These are phyloP conservation scores for Sternotherus odoratus DNA, from an alignment of 2,797 vertebrate species.

Conservation along the genomic window DNA sequence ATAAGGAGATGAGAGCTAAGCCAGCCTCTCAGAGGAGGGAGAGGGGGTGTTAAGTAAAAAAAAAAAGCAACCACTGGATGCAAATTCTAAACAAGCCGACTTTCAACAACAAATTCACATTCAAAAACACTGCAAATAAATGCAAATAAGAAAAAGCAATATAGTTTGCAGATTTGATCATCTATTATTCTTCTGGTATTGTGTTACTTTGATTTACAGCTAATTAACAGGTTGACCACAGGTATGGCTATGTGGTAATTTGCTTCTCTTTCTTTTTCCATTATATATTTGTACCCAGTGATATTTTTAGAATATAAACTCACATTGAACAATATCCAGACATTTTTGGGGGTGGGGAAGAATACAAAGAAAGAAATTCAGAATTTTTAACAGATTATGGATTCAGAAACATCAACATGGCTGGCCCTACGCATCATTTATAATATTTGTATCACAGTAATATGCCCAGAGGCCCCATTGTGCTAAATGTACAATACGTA, in stretches of 20 bases:
- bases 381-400: neutral
- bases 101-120: conserved; percentile 18
- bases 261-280: neutral
- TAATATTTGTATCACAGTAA: neutral
- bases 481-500: neutral
- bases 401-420: neutral
- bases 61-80: conserved; percentile 36
- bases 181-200: neutral
- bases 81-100: conserved; percentile 19
- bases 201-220: conserved; percentile 2
- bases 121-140: conserved; percentile 22
- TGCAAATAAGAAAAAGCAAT: neutral
- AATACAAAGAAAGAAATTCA: neutral
- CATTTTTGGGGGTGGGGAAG: neutral
- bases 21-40: neutral
- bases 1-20: conserved; percentile 53
- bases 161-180: conserved; percentile 27
- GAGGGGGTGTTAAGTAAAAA: neutral
- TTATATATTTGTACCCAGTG: neutral
- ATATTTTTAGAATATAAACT: conserved; percentile 32
- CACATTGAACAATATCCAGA: conserved; percentile 4
- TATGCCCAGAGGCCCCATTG: neutral
- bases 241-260: neutral
- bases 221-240: conserved; percentile 15
- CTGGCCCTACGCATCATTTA: neutral